Base-by-base conservation (phyloP, 2,797 vertebrate species). In the Chiloscyllium punctatum region DNA sequence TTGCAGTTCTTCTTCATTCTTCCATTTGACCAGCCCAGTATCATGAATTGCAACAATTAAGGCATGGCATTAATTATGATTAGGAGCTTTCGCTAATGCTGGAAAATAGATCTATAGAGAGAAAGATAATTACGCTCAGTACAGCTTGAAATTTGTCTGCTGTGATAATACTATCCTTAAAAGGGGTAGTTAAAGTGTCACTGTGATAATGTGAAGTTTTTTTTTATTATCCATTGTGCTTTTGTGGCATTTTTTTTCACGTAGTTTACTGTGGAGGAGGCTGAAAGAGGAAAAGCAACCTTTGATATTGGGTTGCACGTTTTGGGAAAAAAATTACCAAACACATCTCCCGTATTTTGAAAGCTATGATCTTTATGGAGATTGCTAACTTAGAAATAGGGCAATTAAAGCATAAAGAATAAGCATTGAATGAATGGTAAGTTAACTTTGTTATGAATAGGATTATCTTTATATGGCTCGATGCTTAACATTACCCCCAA, bases 111-210 rank as follows among this genome's bases (percentile, higher is more conserved):
- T 33, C 42, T 95, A 77, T 72, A 66, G 66, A 77, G 94, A 51
- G 94, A 95, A 77, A 57, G 71, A 74, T 77, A 95, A 95, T 95
- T 95, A 51, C 94, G 66, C 33, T 15, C 69, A 95, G 15, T 95
- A 51, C 71, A 77, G 94, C 71, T 77, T 95, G 94, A 72, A 95
- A 95, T 77, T 95, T 74, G 71, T 95, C 94, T 57, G 94, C 94
- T 95, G 71, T 33, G 94, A 95, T 95, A 95, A 95, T 95, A 30
- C 48, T 77, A 95, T 72, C 94, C 72, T 95, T 72, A 53, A 72
- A 95, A 77, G 94, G 69, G 72, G 94, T 95, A 33, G 71, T 95
- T 95, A 95, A 51, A n/a, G 51, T 74, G 94, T 95, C 94, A 77
- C 94, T 95, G 71, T 74, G 94, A 95, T 95, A 95, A 57, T 77